phyloP scores from a whole-genome alignment of 1,140 invertebrate genomes.

The Sitophilus oryzae region DNA sequence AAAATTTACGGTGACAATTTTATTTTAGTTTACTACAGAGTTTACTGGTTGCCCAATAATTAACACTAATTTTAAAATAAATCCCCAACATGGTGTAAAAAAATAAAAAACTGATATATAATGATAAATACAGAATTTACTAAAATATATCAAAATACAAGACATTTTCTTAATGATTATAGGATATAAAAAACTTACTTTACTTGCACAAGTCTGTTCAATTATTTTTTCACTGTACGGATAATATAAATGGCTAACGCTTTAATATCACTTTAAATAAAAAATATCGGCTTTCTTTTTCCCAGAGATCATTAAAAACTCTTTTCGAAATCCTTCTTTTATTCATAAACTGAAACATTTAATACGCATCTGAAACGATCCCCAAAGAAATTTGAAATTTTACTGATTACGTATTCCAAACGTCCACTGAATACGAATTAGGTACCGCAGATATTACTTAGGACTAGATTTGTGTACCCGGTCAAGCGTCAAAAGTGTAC shows the following conservation, averaged over 20 bases:
- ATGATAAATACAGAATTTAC: too few relatives aligned
- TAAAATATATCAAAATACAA: too few relatives aligned
- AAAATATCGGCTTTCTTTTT: background rate
- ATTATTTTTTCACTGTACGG: too few relatives aligned
- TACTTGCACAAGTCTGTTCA: too few relatives aligned
- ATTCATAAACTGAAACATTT: background rate
- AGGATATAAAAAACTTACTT: too few relatives aligned
- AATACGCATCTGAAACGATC: background rate
- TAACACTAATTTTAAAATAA: too few relatives aligned
- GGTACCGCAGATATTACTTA: background rate
- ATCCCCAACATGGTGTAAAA: too few relatives aligned
- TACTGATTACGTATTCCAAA: background rate
- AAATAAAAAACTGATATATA: too few relatives aligned
- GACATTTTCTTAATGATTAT: too few relatives aligned
- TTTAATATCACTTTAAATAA: background rate
- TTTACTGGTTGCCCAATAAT: too few relatives aligned
- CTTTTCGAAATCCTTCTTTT: background rate
- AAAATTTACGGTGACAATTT: too few relatives aligned
- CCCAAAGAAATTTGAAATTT: constrained; percentile 1
- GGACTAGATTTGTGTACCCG: background rate
- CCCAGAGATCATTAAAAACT: background rate
- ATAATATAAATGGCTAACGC: background rate
- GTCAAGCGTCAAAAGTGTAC: background rate
- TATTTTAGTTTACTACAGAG: too few relatives aligned
- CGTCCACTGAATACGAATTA: background rate